Evolutionary conservation across 2,888 invertebrate species (phyloP).

Genomic region (Palloptera scutellata): DNA sequence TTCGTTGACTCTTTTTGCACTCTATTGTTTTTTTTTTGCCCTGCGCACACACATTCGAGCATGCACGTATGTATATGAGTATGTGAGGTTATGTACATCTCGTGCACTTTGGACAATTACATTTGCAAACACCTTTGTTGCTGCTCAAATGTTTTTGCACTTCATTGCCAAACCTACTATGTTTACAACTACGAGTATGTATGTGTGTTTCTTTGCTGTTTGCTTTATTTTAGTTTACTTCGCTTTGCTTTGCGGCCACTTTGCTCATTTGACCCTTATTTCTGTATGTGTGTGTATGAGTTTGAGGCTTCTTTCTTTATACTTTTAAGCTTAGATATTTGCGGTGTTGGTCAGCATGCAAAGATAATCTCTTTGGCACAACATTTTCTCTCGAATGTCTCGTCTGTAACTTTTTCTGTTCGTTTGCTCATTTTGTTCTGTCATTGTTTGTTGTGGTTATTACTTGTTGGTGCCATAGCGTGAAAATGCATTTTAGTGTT

Average conservation of each 20-base stretch:
- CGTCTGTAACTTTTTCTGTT: neutral
- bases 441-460: slow-evolving; percentile 13
- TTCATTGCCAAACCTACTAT: neutral
- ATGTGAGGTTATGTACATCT: slow-evolving; percentile 19
- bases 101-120: slow-evolving; percentile 33
- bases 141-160: neutral
- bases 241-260: slow-evolving; percentile 1
- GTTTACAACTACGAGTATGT: slow-evolving; percentile 3
- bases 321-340: slow-evolving; percentile 23
- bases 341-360: slow-evolving; percentile 15
- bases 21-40: no score
- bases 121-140: slow-evolving; percentile 27
- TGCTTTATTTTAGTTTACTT: slow-evolving; percentile 8
- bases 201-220: slow-evolving; percentile 7
- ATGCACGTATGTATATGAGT: no score
- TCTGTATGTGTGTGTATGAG: neutral
- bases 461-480: slow-evolving; percentile 36
- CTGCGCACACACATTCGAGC: no score
- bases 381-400: slow-evolving; percentile 15
- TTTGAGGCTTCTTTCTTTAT: neutral
- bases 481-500: slow-evolving; percentile 39
- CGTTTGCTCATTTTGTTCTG: neutral
- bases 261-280: slow-evolving; percentile 24
- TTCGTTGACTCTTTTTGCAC: no score
- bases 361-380: slow-evolving; percentile 30